These are phyloP conservation scores for Diabrotica undecimpunctata DNA, from an alignment of 1,140 invertebrate species.

Conservation along the genomic window DNA sequence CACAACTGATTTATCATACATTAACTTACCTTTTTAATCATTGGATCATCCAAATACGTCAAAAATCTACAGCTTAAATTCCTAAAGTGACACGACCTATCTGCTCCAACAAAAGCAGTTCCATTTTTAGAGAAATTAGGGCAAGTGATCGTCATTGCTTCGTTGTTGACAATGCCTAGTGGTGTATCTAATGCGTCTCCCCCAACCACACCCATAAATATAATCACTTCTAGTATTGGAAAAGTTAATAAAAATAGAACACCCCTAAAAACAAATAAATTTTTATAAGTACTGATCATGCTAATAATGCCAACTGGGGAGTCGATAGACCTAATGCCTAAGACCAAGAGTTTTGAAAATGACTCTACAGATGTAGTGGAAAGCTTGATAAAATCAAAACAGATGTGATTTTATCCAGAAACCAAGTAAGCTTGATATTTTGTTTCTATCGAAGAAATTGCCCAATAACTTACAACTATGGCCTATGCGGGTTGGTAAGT, in stretches of 20 bases:
- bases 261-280: slow-evolving; percentile 54
- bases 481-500: too few species aligned
- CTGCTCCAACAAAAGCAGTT: slow-evolving; percentile 34
- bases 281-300: background rate
- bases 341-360: too few species aligned
- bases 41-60: slow-evolving; percentile 48
- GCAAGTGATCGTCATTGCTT: slow-evolving; percentile 52
- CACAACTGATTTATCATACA: too few species aligned
- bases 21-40: slow-evolving; percentile 47
- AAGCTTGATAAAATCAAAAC: too few species aligned
- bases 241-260: slow-evolving; percentile 76
- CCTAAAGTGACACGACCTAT: slow-evolving; percentile 49
- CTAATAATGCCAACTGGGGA: too few species aligned
- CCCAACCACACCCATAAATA: slow-evolving; percentile 79
- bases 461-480: too few species aligned
- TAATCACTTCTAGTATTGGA: slow-evolving; percentile 72
- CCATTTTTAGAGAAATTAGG: slow-evolving; percentile 36
- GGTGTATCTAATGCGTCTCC: slow-evolving; percentile 67
- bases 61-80: slow-evolving; percentile 59
- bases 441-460: too few species aligned
- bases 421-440: too few species aligned
- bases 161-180: slow-evolving; percentile 76
- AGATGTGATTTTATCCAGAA: too few species aligned
- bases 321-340: too few species aligned
- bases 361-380: too few species aligned